Evolutionary conservation across 2,113 vertebrate genomes (phyloP).

Genomic region (Prinia subflava): DNA sequence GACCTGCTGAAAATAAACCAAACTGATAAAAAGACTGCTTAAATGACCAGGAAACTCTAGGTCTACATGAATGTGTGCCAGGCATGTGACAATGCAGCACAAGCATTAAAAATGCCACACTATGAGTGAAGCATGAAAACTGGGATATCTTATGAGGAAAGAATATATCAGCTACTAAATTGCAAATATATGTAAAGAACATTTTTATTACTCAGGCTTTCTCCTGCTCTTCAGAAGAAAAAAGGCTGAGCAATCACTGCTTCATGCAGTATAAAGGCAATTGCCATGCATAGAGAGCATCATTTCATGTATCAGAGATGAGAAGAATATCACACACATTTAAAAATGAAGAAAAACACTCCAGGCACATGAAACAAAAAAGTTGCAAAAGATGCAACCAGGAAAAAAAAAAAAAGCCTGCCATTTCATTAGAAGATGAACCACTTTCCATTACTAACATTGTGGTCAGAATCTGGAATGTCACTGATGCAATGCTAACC

Average conservation of each 20-base stretch:
- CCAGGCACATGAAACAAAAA: slow-evolving; percentile 47
- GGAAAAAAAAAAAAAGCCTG: background rate
- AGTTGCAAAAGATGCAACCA: slow-evolving; percentile 44
- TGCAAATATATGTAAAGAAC: background rate
- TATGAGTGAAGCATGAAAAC: background rate
- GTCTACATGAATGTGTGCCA: background rate
- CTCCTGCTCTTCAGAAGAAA: background rate
- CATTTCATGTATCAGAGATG: background rate
- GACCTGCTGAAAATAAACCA: background rate
- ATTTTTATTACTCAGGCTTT: background rate
- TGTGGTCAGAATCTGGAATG: slow-evolving; percentile 67
- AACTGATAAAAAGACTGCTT: background rate
- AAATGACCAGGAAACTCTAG: background rate
- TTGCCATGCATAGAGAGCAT: background rate
- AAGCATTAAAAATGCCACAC: background rate
- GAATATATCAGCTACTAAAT: background rate
- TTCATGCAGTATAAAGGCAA: background rate
- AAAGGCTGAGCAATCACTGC: background rate
- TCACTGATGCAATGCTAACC: slow-evolving; percentile 65
- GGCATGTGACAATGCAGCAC: background rate
- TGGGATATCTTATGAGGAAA: background rate
- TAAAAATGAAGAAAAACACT: slow-evolving; percentile 9
- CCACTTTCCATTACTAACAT: slow-evolving; percentile 66
- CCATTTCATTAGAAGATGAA: slow-evolving; percentile 59
- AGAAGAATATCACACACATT: slow-evolving; percentile 5